Evolutionary conservation across 2,797 vertebrate genomes (phyloP).

Genomic region (Alcedo atthis): DNA sequence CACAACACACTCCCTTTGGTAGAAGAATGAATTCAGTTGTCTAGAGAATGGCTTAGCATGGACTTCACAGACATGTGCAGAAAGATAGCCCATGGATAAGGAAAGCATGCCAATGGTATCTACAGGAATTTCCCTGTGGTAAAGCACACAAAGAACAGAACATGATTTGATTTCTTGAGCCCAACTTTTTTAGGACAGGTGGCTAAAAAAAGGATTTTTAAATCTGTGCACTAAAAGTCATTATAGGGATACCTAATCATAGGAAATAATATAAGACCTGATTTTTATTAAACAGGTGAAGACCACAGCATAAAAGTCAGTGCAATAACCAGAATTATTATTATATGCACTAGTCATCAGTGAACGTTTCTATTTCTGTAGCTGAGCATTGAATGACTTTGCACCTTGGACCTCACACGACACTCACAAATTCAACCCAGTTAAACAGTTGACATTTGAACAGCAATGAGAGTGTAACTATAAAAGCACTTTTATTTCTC

Average conservation of each 20-base stretch:
- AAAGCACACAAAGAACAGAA: neutral
- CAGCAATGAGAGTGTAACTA: neutral
- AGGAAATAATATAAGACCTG: neutral
- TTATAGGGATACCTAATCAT: neutral
- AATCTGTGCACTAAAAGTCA: neutral
- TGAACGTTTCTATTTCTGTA: constrained; percentile 23
- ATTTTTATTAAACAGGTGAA: neutral
- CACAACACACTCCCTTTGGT: neutral
- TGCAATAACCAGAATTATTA: neutral
- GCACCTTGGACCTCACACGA: constrained; percentile 23
- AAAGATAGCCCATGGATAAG: neutral
- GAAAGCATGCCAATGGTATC: neutral
- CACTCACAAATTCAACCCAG: neutral
- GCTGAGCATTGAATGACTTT: constrained; percentile 25
- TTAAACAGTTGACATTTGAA: neutral
- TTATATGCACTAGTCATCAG: neutral
- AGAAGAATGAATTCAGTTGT: neutral
- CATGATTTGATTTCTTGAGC: neutral
- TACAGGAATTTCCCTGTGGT: neutral
- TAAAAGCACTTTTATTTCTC: neutral
- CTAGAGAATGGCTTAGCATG: neutral
- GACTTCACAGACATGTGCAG: neutral
- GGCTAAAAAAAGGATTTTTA: neutral
- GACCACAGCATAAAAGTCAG: neutral
- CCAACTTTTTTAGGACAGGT: neutral